Conservation (phyloP, 1,140 invertebrate genomes). For the Heliothis virescens region DNA sequence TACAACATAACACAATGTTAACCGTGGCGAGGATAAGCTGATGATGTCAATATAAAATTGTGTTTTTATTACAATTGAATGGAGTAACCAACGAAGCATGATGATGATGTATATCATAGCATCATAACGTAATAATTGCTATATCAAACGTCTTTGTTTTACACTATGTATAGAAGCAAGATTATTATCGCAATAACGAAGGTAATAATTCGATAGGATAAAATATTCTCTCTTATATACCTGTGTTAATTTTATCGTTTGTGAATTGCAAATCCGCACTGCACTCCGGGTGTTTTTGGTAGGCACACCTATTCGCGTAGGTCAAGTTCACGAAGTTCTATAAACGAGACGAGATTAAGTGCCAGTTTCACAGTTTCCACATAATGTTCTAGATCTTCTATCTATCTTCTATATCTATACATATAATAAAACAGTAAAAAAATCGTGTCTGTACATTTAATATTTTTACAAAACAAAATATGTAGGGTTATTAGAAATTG, state of each 20-base stretch:
- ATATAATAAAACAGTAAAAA: no score
- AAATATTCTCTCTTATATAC: no score
- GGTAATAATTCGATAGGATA: background rate
- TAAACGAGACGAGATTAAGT: no score
- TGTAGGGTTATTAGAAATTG: no score
- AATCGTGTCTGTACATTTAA: no score
- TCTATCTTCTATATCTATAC: no score
- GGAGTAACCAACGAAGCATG: background rate
- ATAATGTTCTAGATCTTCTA: no score
- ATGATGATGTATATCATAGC: no score
- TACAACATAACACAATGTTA: no score
- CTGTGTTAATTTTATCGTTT: background rate
- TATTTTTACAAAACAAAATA: no score
- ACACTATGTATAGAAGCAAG: background rate
- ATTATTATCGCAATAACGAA: background rate
- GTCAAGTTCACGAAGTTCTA: no score
- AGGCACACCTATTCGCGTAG: background rate
- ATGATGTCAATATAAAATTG: background rate
- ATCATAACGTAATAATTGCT: background rate
- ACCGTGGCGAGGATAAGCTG: background rate
- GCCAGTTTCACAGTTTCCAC: no score
- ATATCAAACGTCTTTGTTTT: slow-evolving; percentile 1
- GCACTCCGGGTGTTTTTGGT: background rate
- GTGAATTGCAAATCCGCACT: background rate
- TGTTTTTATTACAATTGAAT: background rate